A percentile compares a stretch with the other conserved stretches of the same genome.
Evolutionary conservation across 1,140 invertebrate genomes (phyloP).

Genomic region (Trinorchestia longiramus): DNA sequence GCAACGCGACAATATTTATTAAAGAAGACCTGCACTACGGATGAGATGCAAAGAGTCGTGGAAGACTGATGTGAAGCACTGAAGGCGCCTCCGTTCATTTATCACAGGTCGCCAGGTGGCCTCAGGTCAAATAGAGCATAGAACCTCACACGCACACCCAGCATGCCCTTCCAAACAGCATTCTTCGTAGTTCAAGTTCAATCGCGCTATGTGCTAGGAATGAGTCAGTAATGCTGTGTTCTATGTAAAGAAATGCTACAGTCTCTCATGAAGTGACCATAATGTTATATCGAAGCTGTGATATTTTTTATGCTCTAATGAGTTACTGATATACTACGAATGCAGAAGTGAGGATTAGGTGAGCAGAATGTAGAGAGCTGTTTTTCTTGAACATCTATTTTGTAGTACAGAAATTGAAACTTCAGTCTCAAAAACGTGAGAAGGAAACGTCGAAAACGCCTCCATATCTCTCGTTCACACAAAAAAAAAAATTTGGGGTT

Average conservation of each 20-base stretch:
- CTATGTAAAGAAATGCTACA: background rate
- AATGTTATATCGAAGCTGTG: background rate
- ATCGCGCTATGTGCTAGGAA: background rate
- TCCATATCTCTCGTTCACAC: no score
- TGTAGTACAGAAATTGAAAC: no score
- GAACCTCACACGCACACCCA: background rate
- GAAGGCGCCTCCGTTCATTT: background rate
- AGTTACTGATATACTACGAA: no score
- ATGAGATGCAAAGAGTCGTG: background rate
- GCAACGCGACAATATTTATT: background rate
- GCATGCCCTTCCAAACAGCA: background rate
- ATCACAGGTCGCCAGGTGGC: background rate
- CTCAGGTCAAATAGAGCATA: background rate
- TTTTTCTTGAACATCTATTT: background rate
- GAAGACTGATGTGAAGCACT: background rate
- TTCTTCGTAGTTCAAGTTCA: background rate
- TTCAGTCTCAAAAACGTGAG: no score
- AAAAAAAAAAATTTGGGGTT: no score
- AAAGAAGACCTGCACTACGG: background rate
- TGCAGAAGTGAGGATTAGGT: no score
- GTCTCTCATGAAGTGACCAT: background rate
- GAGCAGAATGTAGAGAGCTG: background rate
- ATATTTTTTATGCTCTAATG: no score
- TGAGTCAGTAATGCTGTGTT: background rate
- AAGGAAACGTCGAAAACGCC: no score